Conservation (phyloP, 1,140 invertebrate genomes). For the Ceratina japonica region DNA sequence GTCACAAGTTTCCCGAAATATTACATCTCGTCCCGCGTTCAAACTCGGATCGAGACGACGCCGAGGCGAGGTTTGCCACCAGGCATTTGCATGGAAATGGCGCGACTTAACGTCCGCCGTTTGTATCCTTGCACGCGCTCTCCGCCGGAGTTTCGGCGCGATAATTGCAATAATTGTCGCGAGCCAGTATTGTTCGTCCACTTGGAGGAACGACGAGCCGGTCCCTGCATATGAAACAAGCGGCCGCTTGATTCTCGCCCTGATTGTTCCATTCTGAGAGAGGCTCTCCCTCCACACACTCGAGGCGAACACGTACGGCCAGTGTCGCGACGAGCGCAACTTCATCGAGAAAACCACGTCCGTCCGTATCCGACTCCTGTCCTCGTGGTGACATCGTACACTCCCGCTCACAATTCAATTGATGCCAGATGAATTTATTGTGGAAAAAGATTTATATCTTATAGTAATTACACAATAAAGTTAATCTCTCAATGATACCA, state of each 20-base stretch:
- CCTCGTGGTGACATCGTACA: conserved; percentile 33
- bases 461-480: too few relatives aligned
- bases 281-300: conserved; percentile 58
- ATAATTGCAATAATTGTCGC: conserved; percentile 79
- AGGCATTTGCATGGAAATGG: conserved; percentile 74
- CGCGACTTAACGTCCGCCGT: conserved; percentile 57
- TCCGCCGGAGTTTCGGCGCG: conserved; percentile 62
- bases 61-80: background rate
- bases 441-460: too few relatives aligned
- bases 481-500: too few relatives aligned
- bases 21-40: background rate
- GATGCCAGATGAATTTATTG: too few relatives aligned
- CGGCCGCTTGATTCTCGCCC: conserved; percentile 78
- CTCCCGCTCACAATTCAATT: background rate
- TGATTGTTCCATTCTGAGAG: conserved; percentile 80
- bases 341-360: conserved; percentile 50
- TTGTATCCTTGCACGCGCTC: conserved; percentile 52
- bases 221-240: conserved; percentile 76
- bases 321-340: conserved; percentile 34
- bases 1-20: conserved; percentile 11
- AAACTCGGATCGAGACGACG: background rate
- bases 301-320: conserved; percentile 54
- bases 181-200: conserved; percentile 70
- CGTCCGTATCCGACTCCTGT: conserved; percentile 33
- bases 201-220: conserved; percentile 71